These are phyloP conservation scores for Rugalucina vietnamica DNA, from an alignment of 2,888 invertebrate species.

Conservation along the genomic window DNA sequence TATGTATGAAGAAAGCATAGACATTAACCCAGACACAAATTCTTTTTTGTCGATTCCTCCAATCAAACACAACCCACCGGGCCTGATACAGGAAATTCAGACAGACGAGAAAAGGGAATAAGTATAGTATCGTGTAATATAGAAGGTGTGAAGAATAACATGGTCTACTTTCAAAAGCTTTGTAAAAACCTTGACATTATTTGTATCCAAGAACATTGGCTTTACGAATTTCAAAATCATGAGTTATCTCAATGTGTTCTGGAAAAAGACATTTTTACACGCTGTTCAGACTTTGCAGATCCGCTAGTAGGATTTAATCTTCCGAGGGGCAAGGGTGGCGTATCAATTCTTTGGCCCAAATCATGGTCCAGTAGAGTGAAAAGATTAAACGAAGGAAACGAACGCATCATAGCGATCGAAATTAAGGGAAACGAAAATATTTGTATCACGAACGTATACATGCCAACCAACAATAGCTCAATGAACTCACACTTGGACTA, in stretches of 20 bases:
- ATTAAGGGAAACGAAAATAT: background rate
- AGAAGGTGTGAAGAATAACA: background rate
- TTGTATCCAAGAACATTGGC: background rate
- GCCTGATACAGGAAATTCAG: background rate
- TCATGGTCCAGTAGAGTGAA: background rate
- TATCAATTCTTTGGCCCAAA: background rate
- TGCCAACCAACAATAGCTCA: slow-evolving; percentile 8
- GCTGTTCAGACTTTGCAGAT: background rate
- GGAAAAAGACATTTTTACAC: background rate
- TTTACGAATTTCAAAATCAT: background rate
- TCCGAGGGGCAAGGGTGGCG: background rate
- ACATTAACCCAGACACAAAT: too few species aligned
- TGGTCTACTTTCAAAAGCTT: background rate
- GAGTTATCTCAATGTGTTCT: background rate
- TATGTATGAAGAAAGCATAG: too few species aligned
- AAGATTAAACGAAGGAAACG: background rate
- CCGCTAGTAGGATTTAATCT: background rate
- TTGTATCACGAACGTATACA: background rate
- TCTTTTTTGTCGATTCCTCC: background rate
- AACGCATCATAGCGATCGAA: background rate
- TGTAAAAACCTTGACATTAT: background rate
- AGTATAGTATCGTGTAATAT: background rate
- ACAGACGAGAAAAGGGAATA: background rate
- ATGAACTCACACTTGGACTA: background rate
- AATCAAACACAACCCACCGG: background rate